Base-by-base conservation (phyloP, 2,888 invertebrate species). In the Brenthis daphne region DNA sequence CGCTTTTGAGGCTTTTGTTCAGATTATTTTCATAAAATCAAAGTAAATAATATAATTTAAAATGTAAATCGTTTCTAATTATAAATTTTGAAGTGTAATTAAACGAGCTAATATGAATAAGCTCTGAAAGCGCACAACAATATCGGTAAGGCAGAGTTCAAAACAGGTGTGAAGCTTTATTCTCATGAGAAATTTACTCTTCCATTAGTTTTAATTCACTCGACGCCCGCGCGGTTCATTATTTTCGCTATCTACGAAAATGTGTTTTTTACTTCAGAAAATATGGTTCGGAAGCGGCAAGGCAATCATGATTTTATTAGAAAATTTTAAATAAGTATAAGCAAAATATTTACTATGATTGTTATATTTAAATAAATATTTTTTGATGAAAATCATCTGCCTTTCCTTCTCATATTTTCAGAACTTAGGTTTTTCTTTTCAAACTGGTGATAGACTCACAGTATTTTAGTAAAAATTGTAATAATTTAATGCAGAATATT, bases 191-290 rank as follows among this genome's bases (percentile, higher is more conserved):
- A 92, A 92, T 92, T 91, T 91, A 89, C 86, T 83, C 88, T 87
- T 90, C 91, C 91, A 92, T 92, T 92, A 92, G 90, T 92, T 92
- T 92, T 91, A 91, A 92, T 91, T 91, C 89, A 89, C 89, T 86
- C 84, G 81, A 70, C 82, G 77, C 71, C 60, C 81, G 77, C 70
- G 79, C 77, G 80, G 80, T 88, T 87, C 87, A 88, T 90, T 89
- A 89, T 90, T 88, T 85, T 85, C 81, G 81, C 84, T 83, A 69
- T 69, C 66, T 69, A 60, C 69, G 66, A 69, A 71, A 71, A 69
- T 67, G 67, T 67, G 61, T 67, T 61, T 55, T 61, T 67, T 67
- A 56, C 50, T 67, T 61, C 24, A 61, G 66, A 60, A 67, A 67
- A 67, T 66, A 66, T 60, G 47, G 51, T 53, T 53, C 14, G 37